Conservation (phyloP, 2,113 vertebrate genomes). For the Platycercus adscitus region DNA sequence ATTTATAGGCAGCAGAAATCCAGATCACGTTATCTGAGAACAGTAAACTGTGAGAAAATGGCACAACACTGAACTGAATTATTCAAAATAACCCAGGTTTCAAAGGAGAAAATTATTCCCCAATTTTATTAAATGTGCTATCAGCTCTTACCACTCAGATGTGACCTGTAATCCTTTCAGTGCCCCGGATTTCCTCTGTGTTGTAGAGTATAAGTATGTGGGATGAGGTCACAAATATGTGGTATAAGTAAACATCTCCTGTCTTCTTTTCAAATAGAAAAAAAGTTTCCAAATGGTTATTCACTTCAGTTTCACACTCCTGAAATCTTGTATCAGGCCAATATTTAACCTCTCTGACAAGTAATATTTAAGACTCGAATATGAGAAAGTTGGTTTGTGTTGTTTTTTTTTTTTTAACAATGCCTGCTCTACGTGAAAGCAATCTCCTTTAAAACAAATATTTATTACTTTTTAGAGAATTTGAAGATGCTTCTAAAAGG, state of each 20-base stretch:
- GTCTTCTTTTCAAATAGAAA: neutral
- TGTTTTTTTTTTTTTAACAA: too few species aligned
- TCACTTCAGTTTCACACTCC: neutral
- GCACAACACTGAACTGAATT: neutral
- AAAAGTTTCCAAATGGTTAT: neutral
- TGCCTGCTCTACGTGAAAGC: neutral
- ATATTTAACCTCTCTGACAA: neutral
- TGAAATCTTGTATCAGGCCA: neutral
- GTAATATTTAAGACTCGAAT: neutral
- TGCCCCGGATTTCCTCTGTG: neutral
- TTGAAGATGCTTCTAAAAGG: neutral
- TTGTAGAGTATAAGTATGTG: neutral
- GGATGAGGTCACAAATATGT: neutral
- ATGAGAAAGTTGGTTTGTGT: neutral
- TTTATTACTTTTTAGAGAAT: neutral
- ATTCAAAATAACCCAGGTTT: neutral
- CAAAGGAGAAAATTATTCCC: neutral
- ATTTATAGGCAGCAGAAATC: neutral
- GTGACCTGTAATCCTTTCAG: neutral
- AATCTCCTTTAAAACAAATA: neutral
- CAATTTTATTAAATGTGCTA: neutral
- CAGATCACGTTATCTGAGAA: fast-evolving
- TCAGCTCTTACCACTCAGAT: neutral
- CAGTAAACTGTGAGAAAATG: neutral
- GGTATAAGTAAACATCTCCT: neutral